phyloP scores from a whole-genome alignment of 1,140 invertebrate genomes.

The Zophobas atratus region DNA sequence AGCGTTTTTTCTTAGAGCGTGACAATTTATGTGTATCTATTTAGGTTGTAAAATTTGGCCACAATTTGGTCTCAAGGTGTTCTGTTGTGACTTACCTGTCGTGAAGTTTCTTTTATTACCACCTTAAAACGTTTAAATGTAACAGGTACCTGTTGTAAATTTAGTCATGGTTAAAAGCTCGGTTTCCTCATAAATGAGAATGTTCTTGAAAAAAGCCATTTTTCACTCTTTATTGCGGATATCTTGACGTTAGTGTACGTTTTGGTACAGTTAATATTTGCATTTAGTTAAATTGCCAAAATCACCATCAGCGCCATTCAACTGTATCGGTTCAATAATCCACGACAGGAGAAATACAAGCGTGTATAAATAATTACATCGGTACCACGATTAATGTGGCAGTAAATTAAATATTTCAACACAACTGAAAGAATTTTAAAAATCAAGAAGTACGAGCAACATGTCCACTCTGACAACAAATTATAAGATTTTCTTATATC shows the following conservation, averaged over 20 bases:
- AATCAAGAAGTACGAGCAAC: background rate
- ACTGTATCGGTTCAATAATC: slow-evolving; percentile 8
- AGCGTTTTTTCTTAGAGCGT: background rate
- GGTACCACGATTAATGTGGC: background rate
- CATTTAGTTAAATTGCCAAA: background rate
- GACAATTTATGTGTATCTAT: background rate
- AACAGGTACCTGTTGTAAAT: slow-evolving; percentile 17
- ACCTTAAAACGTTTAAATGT: slow-evolving; percentile 15
- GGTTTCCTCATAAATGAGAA: background rate
- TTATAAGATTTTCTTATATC: too few relatives aligned
- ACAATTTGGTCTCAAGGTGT: slow-evolving; percentile 24
- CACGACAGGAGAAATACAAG: slow-evolving; percentile 1
- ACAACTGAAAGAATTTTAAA: background rate
- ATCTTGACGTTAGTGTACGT: background rate
- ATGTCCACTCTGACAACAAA: background rate
- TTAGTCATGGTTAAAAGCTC: slow-evolving; percentile 12
- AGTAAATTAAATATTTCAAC: background rate
- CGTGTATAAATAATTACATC: background rate
- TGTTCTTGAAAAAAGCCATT: background rate
- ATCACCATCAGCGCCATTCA: background rate
- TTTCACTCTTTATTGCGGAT: background rate
- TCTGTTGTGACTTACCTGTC: slow-evolving; percentile 26
- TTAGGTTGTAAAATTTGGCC: slow-evolving; percentile 12
- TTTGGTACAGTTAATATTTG: too few relatives aligned
- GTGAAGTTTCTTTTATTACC: slow-evolving; percentile 5